Percentiles rank a stretch among this genome's conserved stretches.
Evolutionary conservation across 1,140 invertebrate species (phyloP).

Genomic region (Drosophila rhopaloa): DNA sequence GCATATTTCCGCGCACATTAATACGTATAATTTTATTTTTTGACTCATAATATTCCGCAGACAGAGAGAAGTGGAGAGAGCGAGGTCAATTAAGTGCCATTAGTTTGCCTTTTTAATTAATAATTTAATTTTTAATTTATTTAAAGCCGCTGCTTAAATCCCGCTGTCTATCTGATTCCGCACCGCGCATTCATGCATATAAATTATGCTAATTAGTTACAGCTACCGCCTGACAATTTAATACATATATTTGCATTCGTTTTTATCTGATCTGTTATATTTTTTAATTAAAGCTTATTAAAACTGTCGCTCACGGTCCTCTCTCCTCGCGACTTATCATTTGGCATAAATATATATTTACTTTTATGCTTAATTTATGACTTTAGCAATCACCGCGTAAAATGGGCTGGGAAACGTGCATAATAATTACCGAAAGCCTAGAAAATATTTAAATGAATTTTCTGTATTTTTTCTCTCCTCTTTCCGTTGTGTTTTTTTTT

Average conservation of each 20-base stretch:
- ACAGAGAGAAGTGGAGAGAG: slow-evolving; percentile 1
- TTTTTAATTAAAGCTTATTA: slow-evolving; percentile 77
- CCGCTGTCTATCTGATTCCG: slow-evolving; percentile 8
- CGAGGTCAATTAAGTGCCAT: slow-evolving; percentile 49
- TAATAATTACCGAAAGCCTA: slow-evolving; percentile 35
- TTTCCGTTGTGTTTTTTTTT: slow-evolving; percentile 7
- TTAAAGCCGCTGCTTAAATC: slow-evolving; percentile 62
- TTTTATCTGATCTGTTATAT: slow-evolving; percentile 48
- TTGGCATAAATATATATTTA: slow-evolving; percentile 62
- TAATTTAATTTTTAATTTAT: slow-evolving; percentile 72
- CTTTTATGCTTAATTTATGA: slow-evolving; percentile 61
- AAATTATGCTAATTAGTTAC: slow-evolving; percentile 81
- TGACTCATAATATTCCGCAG: slow-evolving; percentile 18
- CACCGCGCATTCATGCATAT: slow-evolving; percentile 62
- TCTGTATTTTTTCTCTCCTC: slow-evolving; percentile 18
- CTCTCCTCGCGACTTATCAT: slow-evolving; percentile 11
- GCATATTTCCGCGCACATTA: slow-evolving; percentile 15
- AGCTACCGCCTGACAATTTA: slow-evolving; percentile 48
- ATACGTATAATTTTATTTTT: slow-evolving; percentile 30
- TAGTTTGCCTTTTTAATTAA: slow-evolving; percentile 75
- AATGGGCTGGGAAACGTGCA: neutral
- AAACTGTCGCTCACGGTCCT: slow-evolving; percentile 49
- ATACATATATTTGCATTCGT: slow-evolving; percentile 40
- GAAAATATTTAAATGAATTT: slow-evolving; percentile 52
- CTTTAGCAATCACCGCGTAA: slow-evolving; percentile 30